These are phyloP conservation scores for Acrobeloides nanus DNA, from an alignment of 2,888 invertebrate genomes.

Conservation along the genomic window DNA sequence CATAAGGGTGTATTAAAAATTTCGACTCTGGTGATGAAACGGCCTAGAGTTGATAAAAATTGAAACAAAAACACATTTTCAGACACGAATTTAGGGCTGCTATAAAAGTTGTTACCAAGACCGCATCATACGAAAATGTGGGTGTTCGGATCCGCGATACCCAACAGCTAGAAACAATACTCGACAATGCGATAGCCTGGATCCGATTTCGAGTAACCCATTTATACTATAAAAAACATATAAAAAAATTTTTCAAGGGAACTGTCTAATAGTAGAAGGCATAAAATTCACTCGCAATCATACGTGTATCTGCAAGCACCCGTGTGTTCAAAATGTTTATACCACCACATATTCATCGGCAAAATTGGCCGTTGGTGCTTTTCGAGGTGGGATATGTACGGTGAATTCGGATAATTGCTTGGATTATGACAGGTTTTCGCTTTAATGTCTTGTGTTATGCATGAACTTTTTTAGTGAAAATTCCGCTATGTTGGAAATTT, in stretches of 20 bases:
- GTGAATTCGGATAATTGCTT: slow-evolving; percentile 8
- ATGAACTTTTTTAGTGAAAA: slow-evolving; percentile 33
- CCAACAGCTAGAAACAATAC: slow-evolving; percentile 32
- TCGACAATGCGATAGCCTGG: slow-evolving; percentile 28
- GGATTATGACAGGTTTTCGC: slow-evolving; percentile 10
- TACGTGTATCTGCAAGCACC: slow-evolving; percentile 33
- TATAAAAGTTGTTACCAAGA: slow-evolving; percentile 49
- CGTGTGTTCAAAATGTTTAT: slow-evolving; percentile 41
- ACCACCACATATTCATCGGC: slow-evolving; percentile 46
- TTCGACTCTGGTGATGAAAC: too few relatives aligned
- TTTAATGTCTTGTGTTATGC: not conserved
- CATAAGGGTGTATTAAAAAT: too few relatives aligned
- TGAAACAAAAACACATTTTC: not conserved
- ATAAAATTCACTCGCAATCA: slow-evolving; percentile 28
- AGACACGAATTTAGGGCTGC: slow-evolving; percentile 42
- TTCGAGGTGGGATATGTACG: too few relatives aligned
- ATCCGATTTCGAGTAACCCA: slow-evolving; percentile 15
- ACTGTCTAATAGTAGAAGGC: slow-evolving; percentile 32
- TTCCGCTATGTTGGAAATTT: slow-evolving; percentile 51
- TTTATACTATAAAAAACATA: too few relatives aligned
- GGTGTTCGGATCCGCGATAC: slow-evolving; percentile 50
- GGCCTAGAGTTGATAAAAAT: not conserved
- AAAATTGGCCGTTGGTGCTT: slow-evolving; percentile 19
- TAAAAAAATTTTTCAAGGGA: slow-evolving; percentile 22
- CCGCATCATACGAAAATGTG: slow-evolving; percentile 37